phyloP scores from a whole-genome alignment of 30 jellyfish, hydroid and myxozoan species.

The Haliclystus octoradiatus region DNA sequence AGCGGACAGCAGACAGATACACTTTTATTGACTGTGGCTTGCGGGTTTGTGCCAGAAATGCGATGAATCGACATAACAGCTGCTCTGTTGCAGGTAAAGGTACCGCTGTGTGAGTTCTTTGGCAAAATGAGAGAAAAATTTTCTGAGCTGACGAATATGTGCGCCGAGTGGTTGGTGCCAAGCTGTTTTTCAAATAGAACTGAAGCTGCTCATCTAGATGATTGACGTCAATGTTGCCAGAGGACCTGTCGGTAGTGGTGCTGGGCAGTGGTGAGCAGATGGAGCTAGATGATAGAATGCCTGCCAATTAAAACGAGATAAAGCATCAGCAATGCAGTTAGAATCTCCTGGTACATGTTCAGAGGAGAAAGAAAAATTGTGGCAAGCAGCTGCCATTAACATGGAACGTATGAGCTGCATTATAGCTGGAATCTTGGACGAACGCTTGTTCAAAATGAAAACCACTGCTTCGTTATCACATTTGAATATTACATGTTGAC shows the following conservation, averaged over 20 bases:
- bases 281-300: neutral
- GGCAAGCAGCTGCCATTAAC: too few species aligned
- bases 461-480: conserved; percentile 7
- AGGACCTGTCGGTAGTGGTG: too few species aligned
- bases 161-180: conserved; percentile 2
- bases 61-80: conserved; percentile 5
- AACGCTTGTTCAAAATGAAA: too few species aligned
- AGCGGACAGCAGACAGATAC: conserved; percentile 14
- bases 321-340: neutral
- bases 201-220: too few species aligned
- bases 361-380: neutral
- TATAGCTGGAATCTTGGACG: too few species aligned
- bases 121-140: conserved; percentile 2
- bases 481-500: neutral
- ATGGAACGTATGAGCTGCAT: too few species aligned
- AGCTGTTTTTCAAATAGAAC: neutral
- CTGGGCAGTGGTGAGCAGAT: neutral
- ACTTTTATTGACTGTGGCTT: conserved; percentile 10
- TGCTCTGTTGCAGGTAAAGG: conserved; percentile 4
- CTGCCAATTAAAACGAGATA: conserved; percentile 3
- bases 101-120: neutral
- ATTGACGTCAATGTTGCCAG: too few species aligned
- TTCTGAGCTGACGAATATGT: conserved; percentile 10
- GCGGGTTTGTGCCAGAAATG: neutral
- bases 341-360: neutral